Evolutionary conservation across 2,113 vertebrate species (phyloP), one percentile per base, ranked within the genome.

Genomic region (Notiomystis cincta): DNA sequence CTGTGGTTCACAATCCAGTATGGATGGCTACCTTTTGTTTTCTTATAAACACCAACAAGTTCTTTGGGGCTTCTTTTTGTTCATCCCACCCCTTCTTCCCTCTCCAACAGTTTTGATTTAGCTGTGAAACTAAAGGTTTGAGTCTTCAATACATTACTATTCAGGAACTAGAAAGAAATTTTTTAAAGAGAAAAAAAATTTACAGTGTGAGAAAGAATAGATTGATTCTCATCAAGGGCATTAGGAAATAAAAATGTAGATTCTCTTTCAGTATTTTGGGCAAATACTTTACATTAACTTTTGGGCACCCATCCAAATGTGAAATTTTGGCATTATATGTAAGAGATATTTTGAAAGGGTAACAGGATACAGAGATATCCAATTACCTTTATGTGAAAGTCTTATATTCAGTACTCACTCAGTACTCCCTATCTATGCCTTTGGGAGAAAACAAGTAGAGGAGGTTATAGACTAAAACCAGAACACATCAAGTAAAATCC

Each of bases 251-350:
- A 95, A 97, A 91, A 54, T 82, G 11, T 82, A 84, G 66, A 45
- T 82, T 97, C 33, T 73, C 67, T 94, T 96, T 87, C 86, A 92
- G 42, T 93, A 86, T 97, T 96, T 88, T 67, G 95, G 44, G 60
- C 42, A 83, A 95, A 84, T 28, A 94, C 23, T 96, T 96, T 89
- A 69, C 51, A 80, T 91, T 94, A 48, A 77, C 15, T 92, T 96
- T 77, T 90, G 73, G 76, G 69, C 96, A 87, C n/a, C 11, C 22
- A 85, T 94, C 73, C 91, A 96, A 94, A 73, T 81, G 45, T 93
- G 62, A 92, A 96, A 91, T 82, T 71, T 64, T 80, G 86, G 28
- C 42, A 3, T 96, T 85, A 64, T 57, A 89, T 83, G 92, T 69
- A 89, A 87, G 33, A 85, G 58, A 64, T 89, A 47, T 45, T 91